A percentile compares a stretch with the other conserved stretches of the same genome.
Evolutionary conservation across 2,113 vertebrate genomes (phyloP).

Genomic region (Chrysemys picta): DNA sequence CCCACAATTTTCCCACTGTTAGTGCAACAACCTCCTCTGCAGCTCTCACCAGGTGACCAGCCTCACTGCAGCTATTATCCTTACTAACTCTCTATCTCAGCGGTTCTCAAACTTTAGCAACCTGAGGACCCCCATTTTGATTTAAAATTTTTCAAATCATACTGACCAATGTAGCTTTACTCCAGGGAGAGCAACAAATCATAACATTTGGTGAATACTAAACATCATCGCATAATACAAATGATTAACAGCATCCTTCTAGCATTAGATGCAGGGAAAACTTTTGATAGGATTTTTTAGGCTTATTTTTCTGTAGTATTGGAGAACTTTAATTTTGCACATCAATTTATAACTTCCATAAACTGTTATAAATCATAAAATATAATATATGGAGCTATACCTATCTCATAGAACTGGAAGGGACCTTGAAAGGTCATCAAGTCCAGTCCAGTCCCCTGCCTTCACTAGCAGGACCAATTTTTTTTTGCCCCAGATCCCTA

Average conservation of each 20-base stretch:
- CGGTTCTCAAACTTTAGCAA: too few species aligned
- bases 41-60: background rate
- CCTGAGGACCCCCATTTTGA: too few species aligned
- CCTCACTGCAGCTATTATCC: background rate
- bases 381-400: too few species aligned
- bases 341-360: background rate
- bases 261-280: fast-evolving
- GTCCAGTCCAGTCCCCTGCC: too few species aligned
- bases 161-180: background rate
- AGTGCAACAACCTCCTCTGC: background rate
- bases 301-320: background rate
- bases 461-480: too few species aligned
- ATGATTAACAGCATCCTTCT: background rate
- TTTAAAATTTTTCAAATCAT: background rate
- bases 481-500: too few species aligned
- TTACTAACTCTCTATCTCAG: background rate
- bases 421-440: too few species aligned
- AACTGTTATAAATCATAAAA: background rate
- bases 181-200: background rate
- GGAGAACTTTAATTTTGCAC: background rate
- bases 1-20: background rate
- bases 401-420: too few species aligned
- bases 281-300: background rate
- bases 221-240: background rate
- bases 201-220: background rate